Evolutionary conservation across 2,113 vertebrate genomes (phyloP).

Genomic region (Helogale parvula): DNA sequence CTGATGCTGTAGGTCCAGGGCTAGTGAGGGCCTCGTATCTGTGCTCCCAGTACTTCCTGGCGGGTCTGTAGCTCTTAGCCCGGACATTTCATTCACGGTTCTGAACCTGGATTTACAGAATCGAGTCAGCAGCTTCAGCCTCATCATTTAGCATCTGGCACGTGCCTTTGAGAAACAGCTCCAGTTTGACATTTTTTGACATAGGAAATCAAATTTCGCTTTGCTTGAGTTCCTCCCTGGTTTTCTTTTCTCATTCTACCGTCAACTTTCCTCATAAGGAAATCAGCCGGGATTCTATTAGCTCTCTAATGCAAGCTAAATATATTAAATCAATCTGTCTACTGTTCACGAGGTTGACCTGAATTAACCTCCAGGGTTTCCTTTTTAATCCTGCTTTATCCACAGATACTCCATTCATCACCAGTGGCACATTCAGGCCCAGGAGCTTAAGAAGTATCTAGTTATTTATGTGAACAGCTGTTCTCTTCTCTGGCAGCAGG

Average conservation of each 20-base stretch:
- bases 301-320: slow-evolving; percentile 47
- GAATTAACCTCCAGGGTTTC: background rate
- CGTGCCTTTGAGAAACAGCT: background rate
- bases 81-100: background rate
- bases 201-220: background rate
- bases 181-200: background rate
- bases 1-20: background rate
- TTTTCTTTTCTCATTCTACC: background rate
- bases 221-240: background rate
- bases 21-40: background rate
- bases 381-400: slow-evolving; percentile 60
- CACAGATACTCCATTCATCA: slow-evolving; percentile 48
- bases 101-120: background rate
- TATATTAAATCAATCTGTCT: slow-evolving; percentile 53
- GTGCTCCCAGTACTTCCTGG: background rate
- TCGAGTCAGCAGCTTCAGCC: background rate
- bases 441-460: background rate
- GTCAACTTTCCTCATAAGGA: background rate
- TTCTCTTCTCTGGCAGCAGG: background rate
- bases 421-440: background rate
- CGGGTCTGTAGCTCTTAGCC: background rate
- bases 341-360: background rate
- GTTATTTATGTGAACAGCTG: background rate
- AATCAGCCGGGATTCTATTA: background rate
- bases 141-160: background rate